Evolutionary conservation across 2,797 vertebrate species (phyloP).

Genomic region (Poliocrania exsul): DNA sequence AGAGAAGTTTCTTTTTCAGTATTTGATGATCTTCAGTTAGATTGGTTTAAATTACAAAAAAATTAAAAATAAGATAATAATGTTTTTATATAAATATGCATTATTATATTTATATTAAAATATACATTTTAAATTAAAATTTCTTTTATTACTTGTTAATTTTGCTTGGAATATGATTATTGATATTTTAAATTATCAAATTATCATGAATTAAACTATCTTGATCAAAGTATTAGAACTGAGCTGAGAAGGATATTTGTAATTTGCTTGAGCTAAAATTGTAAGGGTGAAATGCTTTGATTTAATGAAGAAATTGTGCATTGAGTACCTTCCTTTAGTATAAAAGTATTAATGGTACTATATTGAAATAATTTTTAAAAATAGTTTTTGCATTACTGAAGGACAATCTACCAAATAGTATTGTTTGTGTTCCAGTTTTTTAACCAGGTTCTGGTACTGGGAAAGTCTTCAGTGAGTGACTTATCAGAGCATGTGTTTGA

Average conservation of each 20-base stretch:
- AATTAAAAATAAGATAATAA: neutral
- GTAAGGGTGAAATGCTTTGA: neutral
- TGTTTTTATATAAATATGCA: neutral
- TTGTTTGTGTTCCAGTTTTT: constrained; percentile 86
- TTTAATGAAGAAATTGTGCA: neutral
- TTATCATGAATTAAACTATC: neutral
- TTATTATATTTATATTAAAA: neutral
- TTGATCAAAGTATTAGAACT: neutral
- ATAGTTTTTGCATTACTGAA: neutral
- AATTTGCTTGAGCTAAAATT: neutral
- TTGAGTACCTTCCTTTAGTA: neutral
- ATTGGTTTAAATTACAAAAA: neutral
- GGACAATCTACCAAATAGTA: neutral
- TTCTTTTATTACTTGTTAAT: neutral
- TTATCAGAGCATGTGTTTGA: constrained; percentile 98
- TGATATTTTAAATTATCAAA: neutral
- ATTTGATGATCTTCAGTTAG: neutral
- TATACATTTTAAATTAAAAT: neutral
- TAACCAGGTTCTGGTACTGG: constrained; percentile 98
- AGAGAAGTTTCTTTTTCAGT: neutral
- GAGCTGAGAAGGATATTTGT: neutral
- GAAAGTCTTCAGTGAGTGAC: constrained; percentile 97
- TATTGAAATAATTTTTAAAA: accelerated
- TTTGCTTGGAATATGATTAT: neutral
- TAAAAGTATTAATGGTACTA: neutral